Percentiles rank a stretch among this genome's conserved stretches.
phyloP scores from a whole-genome alignment of 2,888 invertebrate genomes.

The Philhelius pedissequus region DNA sequence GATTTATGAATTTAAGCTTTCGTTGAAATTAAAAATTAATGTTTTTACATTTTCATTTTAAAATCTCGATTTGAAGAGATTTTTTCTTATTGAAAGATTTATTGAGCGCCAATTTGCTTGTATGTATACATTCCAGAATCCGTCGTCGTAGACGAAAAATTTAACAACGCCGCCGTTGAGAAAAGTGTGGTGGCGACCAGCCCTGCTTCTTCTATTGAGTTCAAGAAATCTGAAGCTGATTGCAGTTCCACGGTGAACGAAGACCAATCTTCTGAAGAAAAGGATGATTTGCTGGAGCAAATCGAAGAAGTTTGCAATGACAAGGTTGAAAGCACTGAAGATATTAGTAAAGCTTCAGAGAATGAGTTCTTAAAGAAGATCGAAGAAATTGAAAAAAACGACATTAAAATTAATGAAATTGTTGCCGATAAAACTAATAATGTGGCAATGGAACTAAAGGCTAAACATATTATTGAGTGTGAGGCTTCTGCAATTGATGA shows the following conservation, averaged over 20 bases:
- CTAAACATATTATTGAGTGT: slow-evolving; percentile 34
- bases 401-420: background rate
- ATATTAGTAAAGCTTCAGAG: slow-evolving; percentile 61
- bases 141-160: slow-evolving; percentile 38
- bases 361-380: slow-evolving; percentile 68
- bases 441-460: slow-evolving; percentile 7
- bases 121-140: slow-evolving; percentile 35
- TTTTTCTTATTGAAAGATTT: slow-evolving; percentile 9
- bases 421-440: background rate
- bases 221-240: slow-evolving; percentile 38
- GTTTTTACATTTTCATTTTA: background rate
- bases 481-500: slow-evolving; percentile 34
- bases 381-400: slow-evolving; percentile 56
- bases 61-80: background rate
- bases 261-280: slow-evolving; percentile 16
- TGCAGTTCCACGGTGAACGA: slow-evolving; percentile 38
- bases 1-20: background rate
- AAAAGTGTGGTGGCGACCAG: background rate
- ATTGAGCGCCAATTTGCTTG: slow-evolving; percentile 62
- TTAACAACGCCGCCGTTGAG: slow-evolving; percentile 14
- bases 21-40: background rate
- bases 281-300: slow-evolving; percentile 65
- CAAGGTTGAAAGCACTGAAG: slow-evolving; percentile 38
- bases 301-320: slow-evolving; percentile 68
- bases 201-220: background rate